These are phyloP conservation scores for Limnephilus lunatus DNA, from an alignment of 2,888 invertebrate genomes.

Conservation along the genomic window DNA sequence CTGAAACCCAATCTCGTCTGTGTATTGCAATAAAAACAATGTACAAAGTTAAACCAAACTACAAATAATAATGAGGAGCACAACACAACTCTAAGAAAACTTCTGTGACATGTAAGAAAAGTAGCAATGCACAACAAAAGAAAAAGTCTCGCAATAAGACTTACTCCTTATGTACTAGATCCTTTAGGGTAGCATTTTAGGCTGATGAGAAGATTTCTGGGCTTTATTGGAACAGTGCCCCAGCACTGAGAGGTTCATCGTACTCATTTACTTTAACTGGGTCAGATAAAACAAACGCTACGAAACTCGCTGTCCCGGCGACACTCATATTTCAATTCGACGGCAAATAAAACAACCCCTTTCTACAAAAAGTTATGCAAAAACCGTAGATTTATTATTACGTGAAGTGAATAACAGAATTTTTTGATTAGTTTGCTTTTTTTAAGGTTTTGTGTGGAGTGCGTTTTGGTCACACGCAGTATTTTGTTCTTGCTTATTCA, in stretches of 20 bases:
- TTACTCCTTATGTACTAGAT: slow-evolving; percentile 24
- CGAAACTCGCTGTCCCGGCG: slow-evolving; percentile 35
- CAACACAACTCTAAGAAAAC: background rate
- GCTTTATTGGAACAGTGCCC: slow-evolving; percentile 48
- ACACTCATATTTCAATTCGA: slow-evolving; percentile 17
- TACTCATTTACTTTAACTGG: slow-evolving; percentile 62
- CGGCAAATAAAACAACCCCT: slow-evolving; percentile 24
- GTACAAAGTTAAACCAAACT: background rate
- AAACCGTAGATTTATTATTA: background rate
- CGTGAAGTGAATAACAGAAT: background rate
- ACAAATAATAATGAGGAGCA: background rate
- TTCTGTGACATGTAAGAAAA: background rate
- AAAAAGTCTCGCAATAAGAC: slow-evolving; percentile 33
- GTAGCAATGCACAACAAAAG: slow-evolving; percentile 5
- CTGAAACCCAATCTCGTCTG: background rate
- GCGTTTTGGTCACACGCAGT: background rate
- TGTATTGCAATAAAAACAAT: background rate
- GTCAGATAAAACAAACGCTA: slow-evolving; percentile 60
- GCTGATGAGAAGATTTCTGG: slow-evolving; percentile 44
- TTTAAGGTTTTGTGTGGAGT: background rate
- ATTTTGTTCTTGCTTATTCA: background rate
- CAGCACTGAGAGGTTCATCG: slow-evolving; percentile 59
- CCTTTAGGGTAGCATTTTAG: slow-evolving; percentile 40
- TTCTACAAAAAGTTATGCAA: slow-evolving; percentile 4
- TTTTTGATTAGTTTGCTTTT: background rate